Evolutionary conservation across 2,888 invertebrate genomes (phyloP).

Genomic region (Conomelus anceps): DNA sequence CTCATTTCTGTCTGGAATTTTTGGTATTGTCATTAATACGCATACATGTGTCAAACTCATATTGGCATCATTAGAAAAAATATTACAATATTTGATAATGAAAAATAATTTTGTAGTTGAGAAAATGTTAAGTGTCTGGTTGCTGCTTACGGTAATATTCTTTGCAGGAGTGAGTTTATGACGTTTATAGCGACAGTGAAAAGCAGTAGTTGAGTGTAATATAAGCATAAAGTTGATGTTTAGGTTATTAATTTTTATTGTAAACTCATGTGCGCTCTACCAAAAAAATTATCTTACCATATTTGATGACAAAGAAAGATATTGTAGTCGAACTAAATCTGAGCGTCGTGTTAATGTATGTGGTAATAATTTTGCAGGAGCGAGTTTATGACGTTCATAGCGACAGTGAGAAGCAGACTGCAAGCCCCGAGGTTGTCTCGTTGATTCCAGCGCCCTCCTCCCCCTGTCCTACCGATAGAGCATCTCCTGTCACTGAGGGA

Average conservation of each 20-base stretch:
- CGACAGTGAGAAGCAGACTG: constrained; percentile 41
- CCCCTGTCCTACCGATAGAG: constrained; percentile 37
- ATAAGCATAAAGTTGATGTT: too few relatives aligned
- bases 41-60: too few relatives aligned
- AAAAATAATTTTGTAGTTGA: background rate
- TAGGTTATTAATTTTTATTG: too few relatives aligned
- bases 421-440: constrained; percentile 62
- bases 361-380: constrained; percentile 44
- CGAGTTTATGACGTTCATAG: constrained; percentile 48
- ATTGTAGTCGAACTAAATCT: background rate
- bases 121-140: background rate
- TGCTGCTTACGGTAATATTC: background rate
- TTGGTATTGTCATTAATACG: too few relatives aligned
- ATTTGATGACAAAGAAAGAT: background rate
- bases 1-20: too few relatives aligned
- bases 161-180: constrained; percentile 53
- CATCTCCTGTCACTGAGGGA: background rate
- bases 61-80: too few relatives aligned
- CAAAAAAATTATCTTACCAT: too few relatives aligned
- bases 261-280: too few relatives aligned
- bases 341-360: background rate
- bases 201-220: too few relatives aligned
- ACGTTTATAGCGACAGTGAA: constrained; percentile 40
- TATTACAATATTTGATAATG: too few relatives aligned
- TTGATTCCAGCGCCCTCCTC: constrained; percentile 56